Base-by-base conservation (phyloP, 2,113 vertebrate genomes). In the Corydoras maculifer region DNA sequence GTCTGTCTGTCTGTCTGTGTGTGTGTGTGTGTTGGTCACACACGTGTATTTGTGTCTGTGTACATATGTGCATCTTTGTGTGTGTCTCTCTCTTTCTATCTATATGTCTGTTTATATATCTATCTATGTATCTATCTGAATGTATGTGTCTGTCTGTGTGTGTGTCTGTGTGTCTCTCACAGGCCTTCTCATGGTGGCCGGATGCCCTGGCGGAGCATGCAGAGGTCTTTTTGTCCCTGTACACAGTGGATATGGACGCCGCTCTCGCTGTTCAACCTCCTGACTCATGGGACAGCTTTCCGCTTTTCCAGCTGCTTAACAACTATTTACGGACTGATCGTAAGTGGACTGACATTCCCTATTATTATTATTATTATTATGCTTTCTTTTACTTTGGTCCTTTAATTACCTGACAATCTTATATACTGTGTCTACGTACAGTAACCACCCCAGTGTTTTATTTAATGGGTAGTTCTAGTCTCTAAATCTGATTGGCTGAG, bases 141-240 rank as follows among this genome's bases (percentile, higher is more conserved):
- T 49, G 31, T 2, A 13, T 55, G 48, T n/a, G 3, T 6, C 50
- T 25, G 48, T 58, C 18, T 12, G 1, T 55, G 8, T 48, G 14
- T 25, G 18, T 25, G 18, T 25, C 35, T 60, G 25, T 66, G 4
- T 73, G 13, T 64, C 4, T 69, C 32, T 80, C 63, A n/a, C 76
- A 99, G 97, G 97, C 96, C 0, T 99, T 99, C 32, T 88, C 92
- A 49, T 97, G 92, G 94, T 98, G 97, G 97, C 92, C 93, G 4
- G 94, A 97, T 64, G 72, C 93, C 81, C 66, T 98, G 90, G 88
- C 92, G 6, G 94, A 95, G 67, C 96, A 98, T 18, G 92, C 94
- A 2, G 95, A 98, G 86, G 91, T 86, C n/a, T 98, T 99, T 75
- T 88, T 95, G 88, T 90, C 92, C 61, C 88, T 98, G n/a, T 99